Evolutionary conservation across 2,888 invertebrate genomes (phyloP), one percentile per base, ranked within the genome.

Genomic region (Meghimatium bilineatum): DNA sequence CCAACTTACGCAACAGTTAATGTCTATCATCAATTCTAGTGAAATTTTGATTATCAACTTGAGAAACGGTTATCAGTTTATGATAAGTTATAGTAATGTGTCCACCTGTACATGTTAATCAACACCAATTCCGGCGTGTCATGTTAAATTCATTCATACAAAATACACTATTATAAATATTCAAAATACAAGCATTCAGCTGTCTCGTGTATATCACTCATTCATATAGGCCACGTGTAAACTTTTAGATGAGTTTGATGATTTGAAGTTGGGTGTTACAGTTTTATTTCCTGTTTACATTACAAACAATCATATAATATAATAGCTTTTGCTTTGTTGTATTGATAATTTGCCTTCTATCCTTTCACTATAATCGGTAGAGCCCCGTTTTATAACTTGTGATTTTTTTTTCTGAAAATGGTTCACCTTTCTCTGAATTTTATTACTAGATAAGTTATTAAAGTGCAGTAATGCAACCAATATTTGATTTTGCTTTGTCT

Each of bases 381-480:
- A 38, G 67, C 67, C 78, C 78, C 12, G 66, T 36, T 56, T 44
- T 29, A 52, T 49, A 29, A 74, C 29, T 52, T 74, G 52, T 74
- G 74, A 20, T 29, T 74, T 74, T 74, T 74, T 74, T 74, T 74
- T 74, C 74, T 74, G 38, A n/a, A 56, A 77, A 60, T 67, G 38
- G 34, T 44, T 66, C 78, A 67, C 78, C 32, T 77, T 26, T 78
- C 32, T 67, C n/a, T 44, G n/a, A 78, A 36, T 29, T 29, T 78
- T 78, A 49, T 78, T 56, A 78, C 60, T 78, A 78, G 78, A n/a
- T 1, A 77, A 78, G 38, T 8, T 44, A 78, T 78, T 56, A 78
- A 78, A 78, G 63, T 78, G 78, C 78, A 78, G 20, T 78, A 67
- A 29, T 67, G 78, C 78, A 67, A 66, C 67, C 63, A 78, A 67